Base-by-base conservation (phyloP, 2,797 vertebrate genomes). In the Adrianichthys oophorus region DNA sequence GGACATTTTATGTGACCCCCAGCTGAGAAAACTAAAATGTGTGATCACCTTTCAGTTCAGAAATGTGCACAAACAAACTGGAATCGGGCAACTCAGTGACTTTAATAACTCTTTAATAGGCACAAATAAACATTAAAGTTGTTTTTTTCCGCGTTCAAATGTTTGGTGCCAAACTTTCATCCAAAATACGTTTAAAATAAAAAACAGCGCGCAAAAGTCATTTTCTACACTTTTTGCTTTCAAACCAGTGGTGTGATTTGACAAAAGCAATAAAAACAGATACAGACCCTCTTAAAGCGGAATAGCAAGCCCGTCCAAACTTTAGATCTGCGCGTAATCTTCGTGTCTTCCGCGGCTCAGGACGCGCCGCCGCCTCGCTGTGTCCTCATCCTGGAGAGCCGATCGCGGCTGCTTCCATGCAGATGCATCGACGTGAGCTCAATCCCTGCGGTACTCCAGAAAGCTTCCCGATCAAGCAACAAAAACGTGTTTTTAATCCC, bases 331-430 rank as follows among this genome's bases (percentile, higher is more conserved):
- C 32, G 32, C 32, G 10, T 37, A 37, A 10, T 50, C 66, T 52
- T 49, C 10, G 32, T 13, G 32, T 47, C 67, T 54, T 48, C 65
- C 62, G 58, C 46, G 19, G 66, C 62, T 53, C 62, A 66, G 2
- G 4, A 65, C 41, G 18, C 21, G 62, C 76, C 80, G 19, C 62
- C 41, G 66, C 23, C 48, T 51, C 13, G 49, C 50, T 21, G 65
- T 5, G 60, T 58, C 65, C 40, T 63, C 76, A 23, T 23, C 0
- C 61, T 23, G 47, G 41, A 49, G 64, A 51, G 15, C 43, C 32
- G 2, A 17, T 0, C 21, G 15, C 48, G 15, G 14, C 19, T 4
- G 6, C 43, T 3, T 49, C 50, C 14, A 53, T 13, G 26, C 18
- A 45, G 41, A 15, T 3, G 1, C 1, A 50, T 5, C 10, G 4